Base-by-base conservation (phyloP, 92 coral and sea anemone genomes). In the Meandrina meandrites region DNA sequence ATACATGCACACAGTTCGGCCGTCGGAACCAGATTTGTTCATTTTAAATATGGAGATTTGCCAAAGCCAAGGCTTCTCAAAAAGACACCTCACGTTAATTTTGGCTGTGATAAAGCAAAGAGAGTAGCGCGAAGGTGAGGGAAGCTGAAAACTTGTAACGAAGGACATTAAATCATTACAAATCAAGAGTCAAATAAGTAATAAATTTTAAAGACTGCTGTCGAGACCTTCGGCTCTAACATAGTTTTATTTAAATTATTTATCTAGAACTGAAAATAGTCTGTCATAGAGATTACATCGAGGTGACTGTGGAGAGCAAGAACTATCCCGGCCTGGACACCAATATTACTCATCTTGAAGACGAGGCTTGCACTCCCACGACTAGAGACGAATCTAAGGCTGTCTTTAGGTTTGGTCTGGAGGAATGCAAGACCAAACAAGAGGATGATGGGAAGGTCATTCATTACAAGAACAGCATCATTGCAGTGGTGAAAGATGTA, bases 241-340 rank as follows among this genome's bases (percentile, higher is more conserved):
- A 24, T 15, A 50, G 12, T 81, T 82, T 75, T 58, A 37, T 84
- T 45, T 45, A 78, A 8, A 28, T n/a, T 62, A 35, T 66, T 54
- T 75, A 18, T 66, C 15, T 21, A 92, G 94, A 92, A 53, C 74
- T 92, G 8, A 78, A 18, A 8, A 30, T 92, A n/a, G 83, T 35
- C 1, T 92, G 95, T 75, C 80, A 89, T 19, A 19, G 64, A 0
- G 88, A 92, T 51, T 92, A 90, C 91, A 92, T 92, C 85, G 91
- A 90, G 74, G 93, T 91, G 12, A 73, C 79, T 81, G 68, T 92
- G 18, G 91, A 86, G 27, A 34, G 87, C 66, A 79, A 85, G 28
- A 51, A 78, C 70, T 71, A 90, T 24, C 89, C 93, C 19, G 91
- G 86, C 73, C 85, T 90, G 34, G 95, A 90, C 87, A 79, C 93